These are phyloP conservation scores for Gambusia affinis DNA, from an alignment of 2,113 vertebrate genomes.

Conservation along the genomic window DNA sequence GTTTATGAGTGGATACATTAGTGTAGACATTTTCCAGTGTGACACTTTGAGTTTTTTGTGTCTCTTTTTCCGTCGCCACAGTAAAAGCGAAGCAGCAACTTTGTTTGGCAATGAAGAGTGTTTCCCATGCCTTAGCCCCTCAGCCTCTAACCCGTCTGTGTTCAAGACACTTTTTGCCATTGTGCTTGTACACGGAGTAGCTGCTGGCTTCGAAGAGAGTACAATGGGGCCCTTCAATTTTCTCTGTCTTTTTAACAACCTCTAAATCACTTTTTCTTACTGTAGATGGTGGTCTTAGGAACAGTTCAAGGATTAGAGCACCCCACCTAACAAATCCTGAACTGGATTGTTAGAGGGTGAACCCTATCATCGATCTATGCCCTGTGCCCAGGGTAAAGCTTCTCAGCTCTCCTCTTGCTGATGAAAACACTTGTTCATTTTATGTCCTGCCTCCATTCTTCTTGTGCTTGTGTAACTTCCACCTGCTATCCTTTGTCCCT, in stretches of 20 bases:
- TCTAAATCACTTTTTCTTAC: slow-evolving; percentile 52
- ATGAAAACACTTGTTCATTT: slow-evolving; percentile 62
- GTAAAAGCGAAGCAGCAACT: slow-evolving; percentile 89
- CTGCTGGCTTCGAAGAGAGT: slow-evolving; percentile 90
- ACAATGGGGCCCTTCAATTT: slow-evolving; percentile 74
- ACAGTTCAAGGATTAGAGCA: slow-evolving; percentile 65
- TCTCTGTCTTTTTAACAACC: slow-evolving; percentile 66
- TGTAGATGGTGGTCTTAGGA: slow-evolving; percentile 56
- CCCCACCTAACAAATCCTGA: slow-evolving; percentile 45
- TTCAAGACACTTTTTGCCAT: slow-evolving; percentile 89
- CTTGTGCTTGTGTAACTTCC: slow-evolving; percentile 65
- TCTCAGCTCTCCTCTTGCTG: slow-evolving; percentile 34
- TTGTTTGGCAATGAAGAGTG: slow-evolving; percentile 90
- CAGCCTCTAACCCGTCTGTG: slow-evolving; percentile 86
- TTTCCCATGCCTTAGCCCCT: slow-evolving; percentile 91
- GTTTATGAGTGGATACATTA: slow-evolving; percentile 48
- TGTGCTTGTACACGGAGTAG: slow-evolving; percentile 90
- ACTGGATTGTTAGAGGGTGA: slow-evolving; percentile 40
- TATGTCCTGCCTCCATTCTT: slow-evolving; percentile 53
- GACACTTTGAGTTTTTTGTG: slow-evolving; percentile 63
- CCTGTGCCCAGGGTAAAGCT: slow-evolving; percentile 40
- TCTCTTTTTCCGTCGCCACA: slow-evolving; percentile 78
- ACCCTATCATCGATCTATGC: slow-evolving; percentile 53
- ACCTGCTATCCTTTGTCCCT: slow-evolving; percentile 82
- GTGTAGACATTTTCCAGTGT: slow-evolving; percentile 44